Evolutionary conservation across 2,113 vertebrate species (phyloP).

Genomic region (Podarcis raffonei): DNA sequence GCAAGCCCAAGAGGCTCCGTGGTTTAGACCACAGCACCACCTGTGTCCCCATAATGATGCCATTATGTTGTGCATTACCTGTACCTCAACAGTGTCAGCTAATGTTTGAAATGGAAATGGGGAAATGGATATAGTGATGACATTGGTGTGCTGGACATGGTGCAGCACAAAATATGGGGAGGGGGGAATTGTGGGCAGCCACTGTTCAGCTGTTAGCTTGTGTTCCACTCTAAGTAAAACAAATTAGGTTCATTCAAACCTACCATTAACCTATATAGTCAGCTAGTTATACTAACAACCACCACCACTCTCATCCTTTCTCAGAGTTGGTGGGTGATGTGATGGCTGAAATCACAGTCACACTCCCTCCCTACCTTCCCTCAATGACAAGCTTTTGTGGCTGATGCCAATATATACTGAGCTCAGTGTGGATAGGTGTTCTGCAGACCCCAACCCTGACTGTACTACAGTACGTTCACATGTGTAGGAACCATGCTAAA

Average conservation of each 20-base stretch:
- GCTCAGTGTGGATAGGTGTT: neutral
- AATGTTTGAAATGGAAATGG: neutral
- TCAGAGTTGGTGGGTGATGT: neutral
- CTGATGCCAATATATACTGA: neutral
- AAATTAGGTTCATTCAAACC: neutral
- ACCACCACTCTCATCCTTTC: no score
- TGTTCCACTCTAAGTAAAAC: neutral
- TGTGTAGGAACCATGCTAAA: neutral
- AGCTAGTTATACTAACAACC: neutral
- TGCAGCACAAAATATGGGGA: no score
- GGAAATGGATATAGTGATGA: neutral
- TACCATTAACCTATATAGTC: neutral
- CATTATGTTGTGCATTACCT: neutral
- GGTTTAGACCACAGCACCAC: no score
- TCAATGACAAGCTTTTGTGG: neutral
- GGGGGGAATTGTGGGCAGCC: neutral
- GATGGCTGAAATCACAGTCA: neutral
- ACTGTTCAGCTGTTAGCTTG: neutral
- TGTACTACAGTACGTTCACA: neutral
- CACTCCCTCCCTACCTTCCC: neutral
- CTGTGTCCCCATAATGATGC: no score
- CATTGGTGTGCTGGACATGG: neutral
- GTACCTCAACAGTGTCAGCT: neutral
- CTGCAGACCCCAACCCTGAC: neutral
- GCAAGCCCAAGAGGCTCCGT: no score